Conservation (phyloP, 2,797 vertebrate genomes). For the Rhinella marina region DNA sequence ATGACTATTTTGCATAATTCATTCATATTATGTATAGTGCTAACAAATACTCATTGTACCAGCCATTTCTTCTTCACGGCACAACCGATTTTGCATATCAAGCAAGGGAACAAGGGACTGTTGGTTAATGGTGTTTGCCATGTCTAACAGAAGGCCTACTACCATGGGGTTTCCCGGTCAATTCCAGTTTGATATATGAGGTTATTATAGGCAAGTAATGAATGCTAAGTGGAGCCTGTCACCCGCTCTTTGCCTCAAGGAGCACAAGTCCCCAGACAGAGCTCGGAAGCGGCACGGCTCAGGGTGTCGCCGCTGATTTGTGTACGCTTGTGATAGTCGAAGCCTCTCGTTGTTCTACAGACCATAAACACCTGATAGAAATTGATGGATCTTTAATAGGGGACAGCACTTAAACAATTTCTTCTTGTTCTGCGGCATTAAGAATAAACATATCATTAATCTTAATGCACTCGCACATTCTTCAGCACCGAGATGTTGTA, state of each 20-base stretch:
- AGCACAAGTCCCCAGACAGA: conserved; percentile 48
- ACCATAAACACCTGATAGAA: conserved; percentile 36
- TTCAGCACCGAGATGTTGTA: conserved; percentile 25
- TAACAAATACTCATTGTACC: conserved; percentile 61
- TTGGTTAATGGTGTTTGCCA: conserved; percentile 63
- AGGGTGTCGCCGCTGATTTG: conserved; percentile 50
- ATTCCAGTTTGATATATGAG: conserved; percentile 64
- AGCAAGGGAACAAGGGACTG: conserved; percentile 63
- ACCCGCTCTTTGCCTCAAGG: conserved; percentile 60
- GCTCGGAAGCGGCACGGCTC: conserved; percentile 19
- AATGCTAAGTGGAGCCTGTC: conserved; percentile 63
- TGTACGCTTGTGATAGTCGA: conserved; percentile 18
- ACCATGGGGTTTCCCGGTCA: conserved; percentile 61
- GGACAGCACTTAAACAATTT: conserved; percentile 39
- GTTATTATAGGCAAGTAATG: conserved; percentile 63
- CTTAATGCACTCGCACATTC: conserved; percentile 37
- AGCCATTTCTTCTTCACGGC: conserved; percentile 56
- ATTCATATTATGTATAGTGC: conserved; percentile 63
- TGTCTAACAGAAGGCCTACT: conserved; percentile 62
- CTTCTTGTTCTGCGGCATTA: conserved; percentile 18
- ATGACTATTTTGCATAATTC: conserved; percentile 62
- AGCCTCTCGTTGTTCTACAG: conserved; percentile 46
- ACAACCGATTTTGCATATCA: conserved; percentile 60
- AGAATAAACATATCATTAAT: conserved; percentile 51
- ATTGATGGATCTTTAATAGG: conserved; percentile 44